Percentiles rank a stretch among this genome's conserved stretches.
Conservation (phyloP, 2,113 vertebrate genomes). For the Astur gentilis region DNA sequence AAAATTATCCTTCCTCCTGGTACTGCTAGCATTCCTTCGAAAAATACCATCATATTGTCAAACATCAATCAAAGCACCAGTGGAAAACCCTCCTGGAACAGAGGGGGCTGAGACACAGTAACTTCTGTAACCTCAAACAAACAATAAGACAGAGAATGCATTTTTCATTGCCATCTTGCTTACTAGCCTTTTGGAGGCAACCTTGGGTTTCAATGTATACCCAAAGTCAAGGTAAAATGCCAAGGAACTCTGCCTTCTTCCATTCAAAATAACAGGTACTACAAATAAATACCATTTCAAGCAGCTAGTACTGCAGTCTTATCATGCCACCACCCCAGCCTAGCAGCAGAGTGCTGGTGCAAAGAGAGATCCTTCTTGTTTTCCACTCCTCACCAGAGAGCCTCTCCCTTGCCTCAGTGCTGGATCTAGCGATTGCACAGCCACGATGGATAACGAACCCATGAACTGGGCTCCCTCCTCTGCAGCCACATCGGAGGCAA, state of each 20-base stretch:
- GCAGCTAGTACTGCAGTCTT: background rate
- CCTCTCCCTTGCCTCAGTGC: background rate
- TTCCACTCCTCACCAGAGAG: background rate
- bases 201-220: background rate
- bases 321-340: background rate
- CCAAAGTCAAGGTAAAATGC: background rate
- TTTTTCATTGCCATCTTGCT: background rate
- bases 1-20: background rate
- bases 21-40: background rate
- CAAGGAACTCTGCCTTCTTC: background rate
- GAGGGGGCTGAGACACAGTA: accelerated
- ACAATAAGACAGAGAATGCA: background rate
- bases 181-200: background rate
- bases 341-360: background rate
- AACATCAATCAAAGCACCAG: background rate
- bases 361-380: background rate
- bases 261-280: accelerated
- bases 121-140: background rate
- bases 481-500: accelerated
- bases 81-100: background rate
- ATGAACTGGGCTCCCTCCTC: background rate
- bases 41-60: background rate
- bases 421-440: background rate
- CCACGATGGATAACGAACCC: accelerated
- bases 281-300: background rate